phyloP scores from a whole-genome alignment of 2,888 invertebrate genomes.

The Eupithecia subfuscata region DNA sequence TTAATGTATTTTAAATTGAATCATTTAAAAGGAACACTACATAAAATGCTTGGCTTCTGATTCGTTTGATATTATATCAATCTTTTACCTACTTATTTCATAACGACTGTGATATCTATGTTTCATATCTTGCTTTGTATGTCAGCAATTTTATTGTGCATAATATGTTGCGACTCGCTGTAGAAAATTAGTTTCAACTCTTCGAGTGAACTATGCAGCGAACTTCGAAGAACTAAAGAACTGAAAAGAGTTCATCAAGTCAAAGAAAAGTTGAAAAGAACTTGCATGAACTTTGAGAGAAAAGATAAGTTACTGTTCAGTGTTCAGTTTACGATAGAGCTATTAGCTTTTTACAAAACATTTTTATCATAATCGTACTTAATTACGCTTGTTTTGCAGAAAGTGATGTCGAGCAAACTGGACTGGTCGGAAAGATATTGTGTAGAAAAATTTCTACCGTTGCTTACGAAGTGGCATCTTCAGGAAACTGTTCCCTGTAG shows the following conservation, averaged over 20 bases:
- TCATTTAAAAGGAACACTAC: background rate
- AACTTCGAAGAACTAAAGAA: conserved; percentile 30
- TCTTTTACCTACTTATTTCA: background rate
- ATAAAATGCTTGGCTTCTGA: background rate
- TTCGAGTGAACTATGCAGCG: conserved; percentile 23
- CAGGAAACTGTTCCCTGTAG: conserved; percentile 66
- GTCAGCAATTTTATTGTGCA: background rate
- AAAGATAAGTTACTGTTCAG: conserved; percentile 20
- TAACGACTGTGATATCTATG: background rate
- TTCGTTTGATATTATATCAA: background rate
- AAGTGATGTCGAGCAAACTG: conserved; percentile 86
- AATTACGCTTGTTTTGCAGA: conserved; percentile 70
- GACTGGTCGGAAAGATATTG: conserved; percentile 91
- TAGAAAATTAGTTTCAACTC: conserved; percentile 13
- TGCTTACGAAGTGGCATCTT: conserved; percentile 91
- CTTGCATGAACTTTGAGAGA: conserved; percentile 25
- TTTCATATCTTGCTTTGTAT: background rate
- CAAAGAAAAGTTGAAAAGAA: conserved; percentile 31
- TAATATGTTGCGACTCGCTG: background rate
- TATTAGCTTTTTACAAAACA: background rate
- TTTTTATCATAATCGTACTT: background rate
- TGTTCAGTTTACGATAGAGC: conserved; percentile 6
- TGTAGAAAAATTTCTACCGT: conserved; percentile 90
- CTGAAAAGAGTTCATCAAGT: conserved; percentile 26
- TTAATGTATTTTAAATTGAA: background rate